Evolutionary conservation across 2,113 vertebrate species (phyloP).

Genomic region (Malurus alboscapulatus): DNA sequence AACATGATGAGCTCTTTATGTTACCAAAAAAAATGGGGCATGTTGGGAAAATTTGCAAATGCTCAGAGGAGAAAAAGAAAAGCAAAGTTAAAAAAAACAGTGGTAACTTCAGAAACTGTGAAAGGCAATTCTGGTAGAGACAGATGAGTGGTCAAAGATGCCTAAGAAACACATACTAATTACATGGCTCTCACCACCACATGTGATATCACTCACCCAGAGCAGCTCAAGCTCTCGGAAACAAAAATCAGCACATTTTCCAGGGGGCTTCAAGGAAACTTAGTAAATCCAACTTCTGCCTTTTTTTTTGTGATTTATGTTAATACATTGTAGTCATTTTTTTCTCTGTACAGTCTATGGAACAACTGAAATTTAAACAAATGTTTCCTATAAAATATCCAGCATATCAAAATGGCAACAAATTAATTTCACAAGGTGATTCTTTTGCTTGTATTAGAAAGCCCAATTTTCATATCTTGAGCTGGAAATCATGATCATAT

Average conservation of each 20-base stretch:
- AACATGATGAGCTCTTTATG: not conserved
- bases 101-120: not conserved
- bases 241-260: conserved; percentile 24
- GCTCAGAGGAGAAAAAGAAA: not conserved
- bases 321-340: not conserved
- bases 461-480: not conserved
- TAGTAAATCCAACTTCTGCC: not conserved
- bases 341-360: not conserved
- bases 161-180: not conserved
- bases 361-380: not conserved
- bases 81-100: not conserved
- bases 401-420: not conserved
- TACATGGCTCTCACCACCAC: conserved; percentile 31
- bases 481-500: not conserved
- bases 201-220: conserved; percentile 29
- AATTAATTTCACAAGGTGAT: conserved; percentile 37
- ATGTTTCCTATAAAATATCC: conserved; percentile 28
- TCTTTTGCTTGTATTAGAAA: not conserved
- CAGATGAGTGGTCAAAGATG: not conserved
- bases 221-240: not conserved
- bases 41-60: not conserved
- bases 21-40: not conserved
- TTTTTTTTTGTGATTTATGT: conserved; percentile 25
- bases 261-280: conserved; percentile 23
- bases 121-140: not conserved